phyloP scores from a whole-genome alignment of 2,888 invertebrate genomes.

The Acanthosepion lycidas region DNA sequence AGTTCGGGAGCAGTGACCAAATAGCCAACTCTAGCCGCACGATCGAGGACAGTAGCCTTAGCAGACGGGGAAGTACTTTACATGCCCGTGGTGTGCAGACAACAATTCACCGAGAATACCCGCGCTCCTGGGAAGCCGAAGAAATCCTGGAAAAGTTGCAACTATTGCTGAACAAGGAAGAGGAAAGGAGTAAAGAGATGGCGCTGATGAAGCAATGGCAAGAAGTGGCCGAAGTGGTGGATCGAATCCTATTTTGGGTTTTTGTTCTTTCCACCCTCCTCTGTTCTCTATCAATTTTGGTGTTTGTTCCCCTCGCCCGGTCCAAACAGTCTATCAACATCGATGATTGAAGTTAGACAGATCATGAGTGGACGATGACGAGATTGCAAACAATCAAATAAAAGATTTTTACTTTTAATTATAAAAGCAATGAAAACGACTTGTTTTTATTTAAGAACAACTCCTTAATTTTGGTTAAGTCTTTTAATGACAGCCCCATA shows the following conservation, averaged over 20 bases:
- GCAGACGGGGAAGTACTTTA: neutral
- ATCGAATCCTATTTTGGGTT: constrained; percentile 77
- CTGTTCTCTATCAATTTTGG: constrained; percentile 75
- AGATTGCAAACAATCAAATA: neutral
- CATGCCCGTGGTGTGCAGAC: neutral
- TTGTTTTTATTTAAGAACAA: neutral
- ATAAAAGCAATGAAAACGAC: neutral
- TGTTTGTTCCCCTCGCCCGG: constrained; percentile 74
- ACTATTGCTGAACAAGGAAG: constrained; percentile 62
- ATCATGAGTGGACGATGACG: neutral
- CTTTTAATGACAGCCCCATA: neutral
- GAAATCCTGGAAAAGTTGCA: constrained; percentile 63
- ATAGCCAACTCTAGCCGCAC: neutral
- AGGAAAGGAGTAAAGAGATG: constrained; percentile 61
- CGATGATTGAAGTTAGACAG: neutral
- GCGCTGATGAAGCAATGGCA: constrained; percentile 65
- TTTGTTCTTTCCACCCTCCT: constrained; percentile 76
- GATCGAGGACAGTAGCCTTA: constrained; percentile 2
- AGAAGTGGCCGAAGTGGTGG: constrained; percentile 76
- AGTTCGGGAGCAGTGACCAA: constrained; percentile 64
- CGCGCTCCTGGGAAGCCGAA: constrained; percentile 57
- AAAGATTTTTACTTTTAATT: neutral
- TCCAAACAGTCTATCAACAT: constrained; percentile 46
- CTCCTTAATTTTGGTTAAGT: neutral
- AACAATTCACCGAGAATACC: neutral